phyloP scores from a whole-genome alignment of 2,888 invertebrate species.

The Melipona bicolor region DNA sequence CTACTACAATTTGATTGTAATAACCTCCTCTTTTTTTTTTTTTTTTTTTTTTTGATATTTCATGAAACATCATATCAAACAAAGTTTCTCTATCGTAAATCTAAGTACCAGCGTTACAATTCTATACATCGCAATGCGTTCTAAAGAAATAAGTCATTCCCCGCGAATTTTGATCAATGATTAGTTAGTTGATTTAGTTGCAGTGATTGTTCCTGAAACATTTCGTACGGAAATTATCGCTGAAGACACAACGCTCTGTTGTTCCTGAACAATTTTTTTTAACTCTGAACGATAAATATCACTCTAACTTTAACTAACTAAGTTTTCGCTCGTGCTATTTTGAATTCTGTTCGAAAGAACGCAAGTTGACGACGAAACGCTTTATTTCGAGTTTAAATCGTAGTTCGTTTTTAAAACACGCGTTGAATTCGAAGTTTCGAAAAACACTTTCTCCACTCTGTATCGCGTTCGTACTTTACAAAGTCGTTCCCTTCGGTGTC shows the following conservation, averaged over 20 bases:
- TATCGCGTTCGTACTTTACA: neutral
- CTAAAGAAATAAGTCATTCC: neutral
- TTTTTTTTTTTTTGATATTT: neutral
- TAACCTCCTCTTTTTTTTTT: no score
- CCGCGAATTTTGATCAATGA: neutral
- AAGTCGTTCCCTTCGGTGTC: neutral
- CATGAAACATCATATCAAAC: neutral
- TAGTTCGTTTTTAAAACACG: neutral
- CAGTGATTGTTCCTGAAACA: neutral
- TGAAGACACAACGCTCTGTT: neutral
- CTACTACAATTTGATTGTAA: neutral
- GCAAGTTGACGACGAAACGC: conserved; percentile 25
- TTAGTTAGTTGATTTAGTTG: neutral
- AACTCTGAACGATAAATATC: conserved; percentile 10
- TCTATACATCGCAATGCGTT: neutral
- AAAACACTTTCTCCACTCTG: neutral
- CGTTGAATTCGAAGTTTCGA: neutral
- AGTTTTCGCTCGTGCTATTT: neutral
- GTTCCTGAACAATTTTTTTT: neutral
- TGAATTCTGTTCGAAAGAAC: conserved; percentile 24
- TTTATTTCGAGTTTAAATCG: conserved; percentile 4
- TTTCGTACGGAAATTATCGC: neutral
- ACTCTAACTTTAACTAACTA: conserved; percentile 13
- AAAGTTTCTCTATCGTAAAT: neutral
- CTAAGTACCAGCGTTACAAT: no score